Base-by-base conservation (phyloP, 2,113 vertebrate genomes). In the Aleadryas rufinucha region DNA sequence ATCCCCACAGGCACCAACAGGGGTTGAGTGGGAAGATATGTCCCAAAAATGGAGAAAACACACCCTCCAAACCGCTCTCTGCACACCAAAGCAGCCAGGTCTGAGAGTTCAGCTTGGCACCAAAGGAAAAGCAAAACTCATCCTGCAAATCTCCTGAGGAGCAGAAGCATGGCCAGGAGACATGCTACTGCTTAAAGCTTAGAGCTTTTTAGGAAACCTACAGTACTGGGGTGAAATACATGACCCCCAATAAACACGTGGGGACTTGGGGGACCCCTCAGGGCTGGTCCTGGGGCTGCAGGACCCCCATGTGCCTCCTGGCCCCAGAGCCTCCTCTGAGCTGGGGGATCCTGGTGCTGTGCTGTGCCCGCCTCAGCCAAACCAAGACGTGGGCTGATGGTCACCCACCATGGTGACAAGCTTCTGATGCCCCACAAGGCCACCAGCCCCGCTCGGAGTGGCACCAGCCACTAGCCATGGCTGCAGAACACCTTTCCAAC, bases 321-420 rank as follows among this genome's bases (percentile, higher is more conserved):
- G 37, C 35, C 52, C n/a, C 3, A 1, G 24, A 44, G 30, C 27
- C 64, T 74, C 30, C 41, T 35, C 33, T 2, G 4, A 27, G 35
- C 19, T 0, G 2, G 19, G 10, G 21, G 5, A 47, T 59, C 30
- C 78, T 0, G 0, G 16, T 2, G 1, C 57, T 14, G 57, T 47
- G 47, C 66, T 4, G 1, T 17, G 65, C 53, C 80, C 45, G 13
- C 31, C 81, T 76, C 49, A n/a, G 49, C 56, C 18, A 65, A 70
- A 20, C 33, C 47, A 8, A 45, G 22, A 31, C 6, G 2, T 24
- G 11, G 22, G 16, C 56, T 26, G n/a, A 12, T 17, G 19, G 5
- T 31, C 30, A 24, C 14, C 39, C 68, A 17, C 57, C 22, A 2
- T 0, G 12, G 33, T 15, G 21, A 70, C 22, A 79, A 57, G 8